Percentiles rank a stretch among this genome's conserved stretches.
Evolutionary conservation across 2,888 invertebrate genomes (phyloP).

Genomic region (Pyrochroa serraticornis): DNA sequence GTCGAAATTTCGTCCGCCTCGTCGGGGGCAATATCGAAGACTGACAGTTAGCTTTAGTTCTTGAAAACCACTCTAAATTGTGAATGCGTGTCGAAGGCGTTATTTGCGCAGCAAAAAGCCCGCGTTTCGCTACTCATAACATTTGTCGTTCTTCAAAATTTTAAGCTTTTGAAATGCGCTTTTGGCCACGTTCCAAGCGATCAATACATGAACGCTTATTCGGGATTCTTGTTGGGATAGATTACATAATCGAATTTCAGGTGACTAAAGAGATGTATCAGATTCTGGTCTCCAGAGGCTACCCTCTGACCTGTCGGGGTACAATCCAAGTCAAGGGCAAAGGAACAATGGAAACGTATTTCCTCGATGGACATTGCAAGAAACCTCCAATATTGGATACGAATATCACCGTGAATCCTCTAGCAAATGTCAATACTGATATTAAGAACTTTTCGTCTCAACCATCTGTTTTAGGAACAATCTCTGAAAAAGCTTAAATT

Average conservation of each 20-base stretch:
- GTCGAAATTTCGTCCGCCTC: background rate
- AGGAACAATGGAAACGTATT: slow-evolving; percentile 92
- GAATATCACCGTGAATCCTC: slow-evolving; percentile 55
- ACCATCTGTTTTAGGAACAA: slow-evolving; percentile 44
- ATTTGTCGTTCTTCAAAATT: background rate
- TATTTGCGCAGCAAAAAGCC: too few species aligned
- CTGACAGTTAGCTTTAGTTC: too few species aligned
- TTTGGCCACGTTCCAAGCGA: slow-evolving; percentile 19
- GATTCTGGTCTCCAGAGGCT: slow-evolving; percentile 78
- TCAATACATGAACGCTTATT: slow-evolving; percentile 6
- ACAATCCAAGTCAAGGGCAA: slow-evolving; percentile 92
- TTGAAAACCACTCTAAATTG: background rate
- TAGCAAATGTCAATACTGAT: slow-evolving; percentile 38
- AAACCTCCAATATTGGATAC: slow-evolving; percentile 39
- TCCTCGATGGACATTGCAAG: slow-evolving; percentile 61
- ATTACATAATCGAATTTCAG: slow-evolving; percentile 57
- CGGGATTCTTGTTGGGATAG: background rate
- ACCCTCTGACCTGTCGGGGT: slow-evolving; percentile 83
- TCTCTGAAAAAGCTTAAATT: slow-evolving; percentile 45
- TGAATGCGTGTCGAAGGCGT: background rate
- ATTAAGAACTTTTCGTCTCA: slow-evolving; percentile 33
- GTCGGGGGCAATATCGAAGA: too few species aligned
- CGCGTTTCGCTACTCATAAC: slow-evolving; percentile 1
- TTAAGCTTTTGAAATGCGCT: background rate
- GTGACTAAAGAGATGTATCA: slow-evolving; percentile 89